Percentiles rank a stretch among this genome's conserved stretches.
Evolutionary conservation across 2,113 vertebrate genomes (phyloP).

Genomic region (Psilopsiagon aurifrons): DNA sequence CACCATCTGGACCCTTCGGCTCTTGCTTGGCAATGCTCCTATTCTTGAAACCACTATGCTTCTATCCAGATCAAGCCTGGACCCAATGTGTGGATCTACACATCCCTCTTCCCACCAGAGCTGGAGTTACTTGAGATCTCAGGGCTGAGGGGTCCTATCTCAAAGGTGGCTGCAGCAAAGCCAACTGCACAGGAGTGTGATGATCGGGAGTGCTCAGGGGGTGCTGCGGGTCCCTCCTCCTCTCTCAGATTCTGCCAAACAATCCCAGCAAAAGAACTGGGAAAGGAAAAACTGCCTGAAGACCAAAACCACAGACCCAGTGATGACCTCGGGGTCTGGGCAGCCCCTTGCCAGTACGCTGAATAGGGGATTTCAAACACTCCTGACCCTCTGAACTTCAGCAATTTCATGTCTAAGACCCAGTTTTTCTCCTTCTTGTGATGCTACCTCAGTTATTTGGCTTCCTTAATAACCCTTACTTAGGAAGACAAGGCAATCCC

Average conservation of each 20-base stretch:
- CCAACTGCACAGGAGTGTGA: fast-evolving
- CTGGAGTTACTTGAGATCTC: background rate
- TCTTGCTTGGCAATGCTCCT: background rate
- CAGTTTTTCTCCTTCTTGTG: background rate
- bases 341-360: background rate
- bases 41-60: background rate
- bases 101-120: background rate
- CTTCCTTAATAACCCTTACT: background rate
- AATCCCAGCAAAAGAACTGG: background rate
- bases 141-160: background rate
- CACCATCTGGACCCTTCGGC: background rate
- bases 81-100: background rate
- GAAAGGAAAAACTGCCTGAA: background rate
- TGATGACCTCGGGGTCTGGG: background rate
- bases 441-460: background rate
- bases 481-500: background rate
- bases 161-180: background rate
- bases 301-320: background rate
- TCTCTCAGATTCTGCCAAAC: background rate
- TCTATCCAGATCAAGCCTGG: background rate
- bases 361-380: background rate
- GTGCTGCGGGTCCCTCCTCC: background rate
- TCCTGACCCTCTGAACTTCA: background rate
- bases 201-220: background rate
- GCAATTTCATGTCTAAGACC: background rate